These are phyloP conservation scores for Orussus abietinus DNA, from an alignment of 1,140 invertebrate species.

Conservation along the genomic window DNA sequence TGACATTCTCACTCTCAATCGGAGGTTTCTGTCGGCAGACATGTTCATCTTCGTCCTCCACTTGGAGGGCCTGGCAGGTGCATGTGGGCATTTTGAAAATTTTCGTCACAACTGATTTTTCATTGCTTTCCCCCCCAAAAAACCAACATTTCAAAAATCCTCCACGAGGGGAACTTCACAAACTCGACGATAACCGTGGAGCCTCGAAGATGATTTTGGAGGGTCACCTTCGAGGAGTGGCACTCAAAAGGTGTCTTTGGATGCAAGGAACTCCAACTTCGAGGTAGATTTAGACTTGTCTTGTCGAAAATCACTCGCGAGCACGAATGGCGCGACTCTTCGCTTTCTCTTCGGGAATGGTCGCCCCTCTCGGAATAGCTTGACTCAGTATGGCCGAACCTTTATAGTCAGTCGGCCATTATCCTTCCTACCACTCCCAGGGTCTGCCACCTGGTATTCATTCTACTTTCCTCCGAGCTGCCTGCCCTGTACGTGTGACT, in stretches of 20 bases:
- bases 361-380: slow-evolving; percentile 15
- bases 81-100: slow-evolving; percentile 22
- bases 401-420: slow-evolving; percentile 16
- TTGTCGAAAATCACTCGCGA: background rate
- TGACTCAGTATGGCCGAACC: slow-evolving; percentile 12
- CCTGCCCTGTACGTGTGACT: background rate
- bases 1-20: slow-evolving; percentile 3
- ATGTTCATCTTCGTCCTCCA: slow-evolving; percentile 21
- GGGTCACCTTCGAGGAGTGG: background rate
- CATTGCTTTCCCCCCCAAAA: background rate
- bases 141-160: background rate
- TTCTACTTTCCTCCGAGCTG: slow-evolving; percentile 12
- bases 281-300: background rate
- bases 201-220: background rate
- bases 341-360: slow-evolving; percentile 5
- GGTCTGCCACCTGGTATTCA: too few species aligned
- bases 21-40: slow-evolving; percentile 24
- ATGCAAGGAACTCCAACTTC: background rate
- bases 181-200: background rate
- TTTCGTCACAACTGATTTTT: background rate
- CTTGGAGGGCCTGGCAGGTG: slow-evolving; percentile 13
- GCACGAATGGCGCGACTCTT: too few species aligned
- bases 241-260: background rate
- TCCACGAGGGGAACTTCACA: background rate
- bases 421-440: too few species aligned